Base-by-base conservation (phyloP, 2,113 vertebrate genomes). In the Miniopterus natalensis region DNA sequence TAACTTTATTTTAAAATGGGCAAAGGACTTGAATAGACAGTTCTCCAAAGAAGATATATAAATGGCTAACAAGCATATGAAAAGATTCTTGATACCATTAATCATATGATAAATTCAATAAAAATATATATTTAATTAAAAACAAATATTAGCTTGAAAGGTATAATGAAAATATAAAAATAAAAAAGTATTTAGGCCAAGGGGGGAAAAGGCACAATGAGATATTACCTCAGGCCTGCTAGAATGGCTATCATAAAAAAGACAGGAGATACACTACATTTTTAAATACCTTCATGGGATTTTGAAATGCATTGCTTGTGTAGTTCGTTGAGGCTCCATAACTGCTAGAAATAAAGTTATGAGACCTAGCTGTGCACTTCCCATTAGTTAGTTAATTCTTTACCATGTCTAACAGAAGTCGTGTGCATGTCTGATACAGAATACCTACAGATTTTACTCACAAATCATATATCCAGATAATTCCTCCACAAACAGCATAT, bases 281-380 rank as follows among this genome's bases (percentile, higher is more conserved):
- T 96, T 95, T 95, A 97, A 97, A 97, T 88, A 71, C 18, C 73
- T 89, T 83, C 13, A 13, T 80, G 71, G 79, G 65, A 51, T 97
- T 96, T 97, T 94, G 97, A 97, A 97, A 97, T 63, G 27, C 9
- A 14, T 45, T 66, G 13, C 83, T 96, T 94, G 88, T 87, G 29
- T 93, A 94, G 71, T 49, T 91, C 53, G 55, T 84, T 36, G 53
- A 90, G 79, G 65, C 79, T 40, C 15, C 92, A n/a, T 80, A 91
- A 84, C 78, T 29, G 65, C 85, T 63, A 21, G 25, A 55, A 78
- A 63, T 27, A 59, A 49, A 49, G 84, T 98, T 97, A 53, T 66
- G 96, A 97, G 97, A 97, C 20, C 2, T 18, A 66, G 23, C 20
- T 88, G 49, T 65, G 45, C 8, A 88, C 95, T 97, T 98, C 95